Base-by-base conservation (phyloP, 2,113 vertebrate species). In the Rhegmatorhina hoffmannsi region DNA sequence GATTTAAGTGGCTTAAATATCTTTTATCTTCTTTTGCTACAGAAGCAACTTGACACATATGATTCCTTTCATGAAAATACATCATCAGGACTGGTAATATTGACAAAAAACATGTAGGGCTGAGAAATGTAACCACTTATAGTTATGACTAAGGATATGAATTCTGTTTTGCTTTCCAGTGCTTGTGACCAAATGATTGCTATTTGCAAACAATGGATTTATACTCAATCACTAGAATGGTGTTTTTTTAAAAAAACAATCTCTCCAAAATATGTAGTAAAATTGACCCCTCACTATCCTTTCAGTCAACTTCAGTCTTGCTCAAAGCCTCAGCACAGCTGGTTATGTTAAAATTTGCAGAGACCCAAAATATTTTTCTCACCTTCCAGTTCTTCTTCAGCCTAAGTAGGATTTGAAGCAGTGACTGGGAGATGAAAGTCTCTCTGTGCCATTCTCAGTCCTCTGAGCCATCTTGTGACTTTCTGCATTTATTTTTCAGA, bases 401-500 rank as follows among this genome's bases (percentile, higher is more conserved):
- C 53, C 68, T 77, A 70, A 59, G 49, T 33, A 74, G 66, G 40
- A 77, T 85, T 40, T 68, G 63, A 90, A 86, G 59, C 78, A 80
- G 52, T 81, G 86, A 56, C 88, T 1, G 2, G 55, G 43, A 92
- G 55, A 74, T 91, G 58, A 86, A 92, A 94, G 70, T 68, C 38
- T 66, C 70, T 76, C 56, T 77, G 21, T 84, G 75, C 77, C 29
- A 25, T 82, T 90, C 83, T 92, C 52, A 79, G 16, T 77, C 43
- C 88, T 77, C 21, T 92, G 70, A 80, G 85, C 85, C 33, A 77
- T 87, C 59, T 80, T 60, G 67, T 70, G 25, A 59, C 69, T 95
- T 84, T 85, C 83, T 94, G 87, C 88, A 53, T 94, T 94, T 95
- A 92, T 91, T 94, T 95, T 92, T 93, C 64, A 88, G 76, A 91